Evolutionary conservation across 92 coral and sea anemone genomes (phyloP), one percentile per base, ranked within the genome.

Genomic region (Montipora capitata): DNA sequence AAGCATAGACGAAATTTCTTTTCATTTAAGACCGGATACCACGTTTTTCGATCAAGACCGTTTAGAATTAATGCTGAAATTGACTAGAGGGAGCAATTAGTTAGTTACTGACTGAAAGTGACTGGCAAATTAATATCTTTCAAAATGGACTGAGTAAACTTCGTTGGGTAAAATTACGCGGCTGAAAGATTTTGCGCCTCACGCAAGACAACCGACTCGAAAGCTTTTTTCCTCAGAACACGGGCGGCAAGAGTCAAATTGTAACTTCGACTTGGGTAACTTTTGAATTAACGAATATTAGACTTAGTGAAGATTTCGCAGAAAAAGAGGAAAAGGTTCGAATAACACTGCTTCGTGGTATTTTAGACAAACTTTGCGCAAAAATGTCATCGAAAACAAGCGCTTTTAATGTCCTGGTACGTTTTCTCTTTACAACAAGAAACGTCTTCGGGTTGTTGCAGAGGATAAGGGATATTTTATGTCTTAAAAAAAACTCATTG

Each of bases 91-190:
- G 87, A 40, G 16, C 83, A 85, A 85, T 85, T 85, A 85, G 88
- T 48, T 54, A 76, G 81, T 63, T 66, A 62, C 83, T 74, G 76
- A 42, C 76, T 63, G 74, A 75, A 76, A 85, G 76, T 48, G 89
- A 85, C 75, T 76, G 74, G 89, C 76, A 85, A 64, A 74, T 85
- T 85, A 85, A 85, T 75, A 85, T 85, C 76, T 48, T 38, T 76
- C 89, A 85, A 85, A 85, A 85, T 85, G 89, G 89, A 52, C 43
- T 59, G 67, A 75, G 89, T 85, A 85, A 85, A 85, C 89, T 74
- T 59, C 65, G 41, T 51, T 35, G 76, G 41, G 56, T 12, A 76
- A 85, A 83, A 72, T 83, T 83, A 72, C 87, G 73, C 39, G n/a
- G 70, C 27, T 43, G 12, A 73, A 83, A 58, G 79, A 83, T 83